Evolutionary conservation across 2,113 vertebrate species (phyloP).

Genomic region (Phyllopteryx taeniolatus): DNA sequence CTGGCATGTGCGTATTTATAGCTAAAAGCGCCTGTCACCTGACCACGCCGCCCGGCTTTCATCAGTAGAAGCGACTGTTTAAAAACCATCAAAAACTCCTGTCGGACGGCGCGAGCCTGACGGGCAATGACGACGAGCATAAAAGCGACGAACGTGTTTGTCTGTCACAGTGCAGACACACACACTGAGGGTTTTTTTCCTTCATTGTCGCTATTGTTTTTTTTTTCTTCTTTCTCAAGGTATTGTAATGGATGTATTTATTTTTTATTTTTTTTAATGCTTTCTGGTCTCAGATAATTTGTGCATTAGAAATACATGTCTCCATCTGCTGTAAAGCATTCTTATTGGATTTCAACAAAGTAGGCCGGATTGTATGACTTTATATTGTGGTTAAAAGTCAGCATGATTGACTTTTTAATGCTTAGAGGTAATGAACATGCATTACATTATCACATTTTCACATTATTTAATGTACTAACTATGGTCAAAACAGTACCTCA

Average conservation of each 20-base stretch:
- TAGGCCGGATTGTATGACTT: not conserved
- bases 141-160: not conserved
- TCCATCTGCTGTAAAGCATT: not conserved
- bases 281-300: not conserved
- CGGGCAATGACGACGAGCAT: not conserved
- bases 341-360: not conserved
- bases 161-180: not conserved
- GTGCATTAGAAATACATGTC: not conserved
- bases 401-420: too few species aligned
- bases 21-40: constrained; percentile 6
- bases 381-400: not conserved
- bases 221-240: not conserved
- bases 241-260: not conserved
- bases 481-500: too few species aligned
- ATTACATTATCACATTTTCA: too few species aligned
- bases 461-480: too few species aligned
- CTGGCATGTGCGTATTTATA: constrained; percentile 3
- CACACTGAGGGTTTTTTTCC: not conserved
- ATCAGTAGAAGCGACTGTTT: constrained; percentile 4
- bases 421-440: too few species aligned
- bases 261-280: not conserved
- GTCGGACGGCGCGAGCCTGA: not conserved
- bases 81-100: not conserved
- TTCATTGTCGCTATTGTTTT: not conserved
- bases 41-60: constrained; percentile 2